Percentiles rank a stretch among this genome's conserved stretches.
Conservation (phyloP, 2,113 vertebrate species). For the Oncorhynchus clarkii region DNA sequence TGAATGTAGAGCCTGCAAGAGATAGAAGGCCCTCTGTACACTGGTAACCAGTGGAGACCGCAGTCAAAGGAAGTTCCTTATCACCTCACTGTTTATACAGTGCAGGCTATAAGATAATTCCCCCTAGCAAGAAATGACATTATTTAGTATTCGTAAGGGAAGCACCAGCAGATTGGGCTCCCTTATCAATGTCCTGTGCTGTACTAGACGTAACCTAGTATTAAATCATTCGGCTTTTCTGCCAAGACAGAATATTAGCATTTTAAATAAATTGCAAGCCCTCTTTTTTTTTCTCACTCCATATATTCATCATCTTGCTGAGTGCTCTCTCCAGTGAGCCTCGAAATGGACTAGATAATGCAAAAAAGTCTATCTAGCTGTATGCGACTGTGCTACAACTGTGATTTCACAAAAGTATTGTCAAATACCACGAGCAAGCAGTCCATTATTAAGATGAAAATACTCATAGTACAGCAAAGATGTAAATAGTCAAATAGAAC, state of each 20-base stretch:
- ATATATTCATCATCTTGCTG: constrained; percentile 42
- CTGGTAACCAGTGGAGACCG: constrained; percentile 32
- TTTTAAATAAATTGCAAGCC: constrained; percentile 51
- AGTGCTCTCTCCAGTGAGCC: constrained; percentile 7
- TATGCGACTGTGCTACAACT: neutral
- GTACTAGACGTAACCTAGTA: constrained; percentile 37
- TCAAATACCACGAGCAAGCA: no score
- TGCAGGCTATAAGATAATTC: constrained; percentile 41
- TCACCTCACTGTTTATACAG: constrained; percentile 48
- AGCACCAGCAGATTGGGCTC: constrained; percentile 29
- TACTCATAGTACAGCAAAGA: no score
- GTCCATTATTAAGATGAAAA: no score
- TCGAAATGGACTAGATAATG: neutral
- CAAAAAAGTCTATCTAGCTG: neutral
- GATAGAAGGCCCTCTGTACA: constrained; percentile 42
- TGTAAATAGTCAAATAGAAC: no score
- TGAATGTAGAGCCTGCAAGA: constrained; percentile 33
- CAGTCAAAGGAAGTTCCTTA: constrained; percentile 44
- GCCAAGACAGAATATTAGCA: constrained; percentile 43
- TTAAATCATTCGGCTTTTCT: constrained; percentile 40
- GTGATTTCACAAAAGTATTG: no score
- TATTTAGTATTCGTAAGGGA: constrained; percentile 52
- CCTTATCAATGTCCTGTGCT: constrained; percentile 46
- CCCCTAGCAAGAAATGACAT: constrained; percentile 33
- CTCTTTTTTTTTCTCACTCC: constrained; percentile 49